Evolutionary conservation across 64 coral and sea anemone species (phyloP).

Genomic region (Stylophora pistillata): DNA sequence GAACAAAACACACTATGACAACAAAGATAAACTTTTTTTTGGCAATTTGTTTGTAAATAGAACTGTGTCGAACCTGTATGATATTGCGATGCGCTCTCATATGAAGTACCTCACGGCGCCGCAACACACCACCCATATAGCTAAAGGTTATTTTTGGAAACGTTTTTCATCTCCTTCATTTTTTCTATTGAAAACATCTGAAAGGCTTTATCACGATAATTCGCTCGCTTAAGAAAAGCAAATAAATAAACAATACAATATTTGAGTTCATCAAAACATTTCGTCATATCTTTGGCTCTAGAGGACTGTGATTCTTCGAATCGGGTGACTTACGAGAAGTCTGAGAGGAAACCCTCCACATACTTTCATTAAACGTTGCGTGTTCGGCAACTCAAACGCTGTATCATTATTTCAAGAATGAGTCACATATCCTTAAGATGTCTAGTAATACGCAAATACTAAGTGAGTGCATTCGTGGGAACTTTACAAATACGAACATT

Average conservation of each 20-base stretch:
- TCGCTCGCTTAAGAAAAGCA: not conserved
- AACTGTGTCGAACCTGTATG: not conserved
- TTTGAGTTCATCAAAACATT: not conserved
- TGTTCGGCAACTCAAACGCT: not conserved
- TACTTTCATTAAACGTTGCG: not conserved
- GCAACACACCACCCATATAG: not conserved
- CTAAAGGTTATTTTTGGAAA: not conserved
- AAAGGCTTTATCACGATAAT: not conserved
- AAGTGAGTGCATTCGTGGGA: not conserved
- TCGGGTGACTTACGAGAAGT: not conserved
- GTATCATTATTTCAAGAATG: not conserved
- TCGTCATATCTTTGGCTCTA: not conserved
- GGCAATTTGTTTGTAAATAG: not conserved
- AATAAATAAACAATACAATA: slow-evolving; percentile 14
- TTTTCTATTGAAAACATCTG: slow-evolving; percentile 1
- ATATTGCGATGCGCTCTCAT: not conserved
- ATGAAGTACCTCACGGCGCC: not conserved
- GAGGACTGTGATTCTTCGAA: not conserved
- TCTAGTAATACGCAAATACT: not conserved
- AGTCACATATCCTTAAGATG: not conserved
- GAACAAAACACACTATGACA: not conserved
- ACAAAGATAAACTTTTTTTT: not conserved
- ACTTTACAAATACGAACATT: not conserved
- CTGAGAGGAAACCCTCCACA: not conserved
- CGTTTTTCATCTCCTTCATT: not conserved